Evolutionary conservation across 2,113 vertebrate species (phyloP).

Genomic region (Hyaena hyaena): DNA sequence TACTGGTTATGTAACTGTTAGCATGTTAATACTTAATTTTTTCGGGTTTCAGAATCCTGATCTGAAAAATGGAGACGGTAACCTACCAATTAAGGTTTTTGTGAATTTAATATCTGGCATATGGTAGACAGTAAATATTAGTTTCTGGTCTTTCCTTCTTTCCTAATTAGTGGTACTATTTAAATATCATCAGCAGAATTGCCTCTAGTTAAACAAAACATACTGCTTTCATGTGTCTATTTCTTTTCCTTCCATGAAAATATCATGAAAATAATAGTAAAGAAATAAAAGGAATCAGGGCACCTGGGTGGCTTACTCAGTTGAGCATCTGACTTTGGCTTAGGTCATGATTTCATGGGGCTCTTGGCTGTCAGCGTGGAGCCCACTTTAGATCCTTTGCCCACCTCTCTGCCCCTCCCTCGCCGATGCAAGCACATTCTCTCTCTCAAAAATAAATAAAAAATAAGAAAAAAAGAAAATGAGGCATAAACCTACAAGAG

Average conservation of each 20-base stretch:
- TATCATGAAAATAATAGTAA: conserved; percentile 22
- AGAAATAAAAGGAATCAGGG: conserved; percentile 1
- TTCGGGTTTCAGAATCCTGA: conserved; percentile 46
- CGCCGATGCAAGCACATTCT: too few species aligned
- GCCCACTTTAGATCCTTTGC: too few species aligned
- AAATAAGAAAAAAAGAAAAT: conserved; percentile 36
- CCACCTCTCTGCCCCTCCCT: too few species aligned
- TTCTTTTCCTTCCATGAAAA: not conserved
- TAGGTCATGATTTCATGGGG: too few species aligned
- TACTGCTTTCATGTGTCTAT: not conserved
- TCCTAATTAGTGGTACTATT: not conserved
- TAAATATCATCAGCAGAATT: conserved; percentile 13
- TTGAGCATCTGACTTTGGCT: too few species aligned
- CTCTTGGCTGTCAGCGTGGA: too few species aligned
- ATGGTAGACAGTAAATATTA: conserved; percentile 32
- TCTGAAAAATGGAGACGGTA: conserved; percentile 37
- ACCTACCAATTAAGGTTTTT: conserved; percentile 25
- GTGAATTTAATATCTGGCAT: not conserved
- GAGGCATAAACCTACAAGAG: not conserved
- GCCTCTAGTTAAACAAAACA: not conserved
- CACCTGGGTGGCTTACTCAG: too few species aligned
- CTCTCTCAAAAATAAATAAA: too few species aligned
- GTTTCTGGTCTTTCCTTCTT: not conserved
- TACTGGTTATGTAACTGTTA: not conserved
- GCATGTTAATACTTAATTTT: conserved; percentile 28